A percentile compares a stretch with the other conserved stretches of the same genome.
Conservation (phyloP, 2,113 vertebrate genomes). For the Dasyprocta punctata region DNA sequence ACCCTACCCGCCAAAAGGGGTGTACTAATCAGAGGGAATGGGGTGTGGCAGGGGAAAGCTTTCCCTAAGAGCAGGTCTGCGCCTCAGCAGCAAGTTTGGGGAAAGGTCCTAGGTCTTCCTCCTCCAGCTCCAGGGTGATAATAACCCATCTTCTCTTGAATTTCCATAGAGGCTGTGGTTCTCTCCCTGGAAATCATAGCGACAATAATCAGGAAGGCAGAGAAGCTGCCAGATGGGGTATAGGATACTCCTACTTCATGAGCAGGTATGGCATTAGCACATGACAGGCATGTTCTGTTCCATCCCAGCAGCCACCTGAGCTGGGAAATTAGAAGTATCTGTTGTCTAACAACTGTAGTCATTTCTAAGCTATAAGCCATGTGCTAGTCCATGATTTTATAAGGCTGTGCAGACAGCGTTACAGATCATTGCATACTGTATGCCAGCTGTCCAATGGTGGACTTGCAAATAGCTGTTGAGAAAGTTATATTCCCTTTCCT, state of each 20-base stretch:
- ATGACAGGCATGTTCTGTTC: accelerated
- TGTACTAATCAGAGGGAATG: accelerated
- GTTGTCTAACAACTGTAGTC: background rate
- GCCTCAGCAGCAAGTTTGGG: constrained; percentile 85
- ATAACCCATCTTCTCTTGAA: constrained; percentile 91
- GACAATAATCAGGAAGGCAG: accelerated
- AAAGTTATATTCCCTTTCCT: accelerated
- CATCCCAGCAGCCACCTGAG: background rate
- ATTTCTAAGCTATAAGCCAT: accelerated
- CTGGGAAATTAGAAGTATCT: background rate
- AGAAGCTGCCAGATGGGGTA: accelerated
- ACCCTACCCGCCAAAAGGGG: too few species aligned
- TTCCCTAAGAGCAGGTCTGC: background rate
- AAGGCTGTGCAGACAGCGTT: background rate
- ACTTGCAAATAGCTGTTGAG: accelerated
- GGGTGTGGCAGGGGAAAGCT: background rate
- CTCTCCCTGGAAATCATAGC: background rate
- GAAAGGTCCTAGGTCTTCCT: constrained; percentile 87
- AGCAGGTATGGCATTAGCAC: accelerated
- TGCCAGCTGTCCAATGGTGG: accelerated
- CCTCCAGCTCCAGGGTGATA: constrained; percentile 88
- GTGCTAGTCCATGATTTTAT: accelerated
- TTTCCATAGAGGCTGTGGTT: constrained; percentile 73
- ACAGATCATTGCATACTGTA: accelerated
- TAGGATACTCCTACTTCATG: accelerated